Evolutionary conservation across 1,140 invertebrate genomes (phyloP).

Genomic region (Bombus sylvicola): DNA sequence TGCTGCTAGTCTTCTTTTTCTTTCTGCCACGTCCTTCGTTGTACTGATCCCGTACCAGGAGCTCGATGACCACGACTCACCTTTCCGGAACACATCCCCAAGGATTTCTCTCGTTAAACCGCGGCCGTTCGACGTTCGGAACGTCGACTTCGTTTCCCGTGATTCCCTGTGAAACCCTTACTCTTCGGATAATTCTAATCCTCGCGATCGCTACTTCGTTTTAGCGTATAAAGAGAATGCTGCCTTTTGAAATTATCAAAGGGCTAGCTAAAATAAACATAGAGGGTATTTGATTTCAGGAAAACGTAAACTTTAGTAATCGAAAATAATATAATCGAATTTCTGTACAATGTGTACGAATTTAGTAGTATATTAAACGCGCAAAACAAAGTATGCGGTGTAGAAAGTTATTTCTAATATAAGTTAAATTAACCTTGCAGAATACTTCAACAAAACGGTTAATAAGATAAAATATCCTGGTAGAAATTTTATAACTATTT

Average conservation of each 20-base stretch:
- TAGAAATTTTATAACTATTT: not conserved
- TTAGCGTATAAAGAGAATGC: not conserved
- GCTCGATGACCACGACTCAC: slow-evolving; percentile 17
- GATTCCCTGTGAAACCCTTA: not conserved
- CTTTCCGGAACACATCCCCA: not conserved
- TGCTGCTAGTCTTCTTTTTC: not conserved
- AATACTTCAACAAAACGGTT: not conserved
- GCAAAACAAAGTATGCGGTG: not conserved
- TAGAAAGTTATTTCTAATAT: not conserved
- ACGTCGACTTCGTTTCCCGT: slow-evolving; percentile 6
- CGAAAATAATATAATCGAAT: too few relatives aligned
- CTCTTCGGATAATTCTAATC: not conserved
- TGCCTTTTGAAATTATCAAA: not conserved
- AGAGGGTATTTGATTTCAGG: not conserved
- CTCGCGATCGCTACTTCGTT: not conserved
- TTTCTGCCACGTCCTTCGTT: not conserved
- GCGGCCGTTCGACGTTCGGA: not conserved
- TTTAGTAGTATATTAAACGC: not conserved
- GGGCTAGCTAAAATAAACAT: not conserved
- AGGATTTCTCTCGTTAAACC: slow-evolving; percentile 32
- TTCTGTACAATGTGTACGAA: not conserved
- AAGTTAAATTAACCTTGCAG: not conserved
- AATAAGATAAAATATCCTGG: not conserved
- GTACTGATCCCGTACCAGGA: slow-evolving; percentile 16
- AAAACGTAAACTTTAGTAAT: not conserved